phyloP scores from a whole-genome alignment of 35 echinoderm and acorn worm genomes.

The Patiria miniata region DNA sequence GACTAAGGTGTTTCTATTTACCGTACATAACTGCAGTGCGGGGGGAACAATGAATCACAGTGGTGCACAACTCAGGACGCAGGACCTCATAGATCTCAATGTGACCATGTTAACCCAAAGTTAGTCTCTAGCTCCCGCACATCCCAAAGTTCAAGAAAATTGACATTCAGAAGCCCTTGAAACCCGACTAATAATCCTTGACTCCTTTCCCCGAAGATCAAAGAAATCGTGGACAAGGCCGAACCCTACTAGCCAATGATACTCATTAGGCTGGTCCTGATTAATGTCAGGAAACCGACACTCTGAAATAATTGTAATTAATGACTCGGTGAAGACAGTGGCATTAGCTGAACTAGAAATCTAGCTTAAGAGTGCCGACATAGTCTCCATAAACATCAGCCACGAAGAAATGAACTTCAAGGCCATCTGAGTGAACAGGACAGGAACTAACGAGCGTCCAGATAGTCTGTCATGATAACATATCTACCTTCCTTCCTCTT shows the following conservation, averaged over 20 bases:
- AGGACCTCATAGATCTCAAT: neutral
- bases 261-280: neutral
- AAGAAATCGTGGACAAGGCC: neutral
- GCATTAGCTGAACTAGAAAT: too few species aligned
- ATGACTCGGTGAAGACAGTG: too few species aligned
- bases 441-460: too few species aligned
- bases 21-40: neutral
- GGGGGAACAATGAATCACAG: constrained; percentile 17
- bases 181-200: neutral
- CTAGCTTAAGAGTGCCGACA: too few species aligned
- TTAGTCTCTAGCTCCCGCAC: neutral
- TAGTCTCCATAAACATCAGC: too few species aligned
- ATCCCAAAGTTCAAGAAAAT: constrained; percentile 15
- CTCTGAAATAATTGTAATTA: neutral
- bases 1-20: too few species aligned
- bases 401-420: too few species aligned
- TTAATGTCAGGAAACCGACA: neutral
- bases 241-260: neutral
- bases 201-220: too few species aligned
- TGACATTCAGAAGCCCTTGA: constrained; percentile 12
- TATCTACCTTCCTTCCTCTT: too few species aligned
- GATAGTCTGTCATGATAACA: too few species aligned
- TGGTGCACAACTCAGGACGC: neutral
- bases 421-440: too few species aligned
- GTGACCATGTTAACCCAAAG: neutral